Conservation (phyloP, 2,113 vertebrate species). For the Muntiacus reevesi region DNA sequence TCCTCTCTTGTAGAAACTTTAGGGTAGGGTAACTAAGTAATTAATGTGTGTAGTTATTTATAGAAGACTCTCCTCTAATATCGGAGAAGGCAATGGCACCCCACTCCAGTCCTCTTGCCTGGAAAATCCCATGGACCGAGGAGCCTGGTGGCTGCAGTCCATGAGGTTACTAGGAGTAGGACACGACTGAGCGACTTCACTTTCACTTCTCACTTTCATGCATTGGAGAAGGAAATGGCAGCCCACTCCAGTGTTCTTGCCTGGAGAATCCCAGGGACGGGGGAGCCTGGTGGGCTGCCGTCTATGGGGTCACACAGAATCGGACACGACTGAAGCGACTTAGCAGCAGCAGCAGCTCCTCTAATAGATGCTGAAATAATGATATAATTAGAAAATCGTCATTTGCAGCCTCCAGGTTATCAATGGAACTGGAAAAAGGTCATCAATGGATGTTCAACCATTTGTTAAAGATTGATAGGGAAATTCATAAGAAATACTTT, state of each 20-base stretch:
- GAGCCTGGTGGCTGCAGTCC: background rate
- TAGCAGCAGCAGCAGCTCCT: background rate
- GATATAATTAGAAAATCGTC: background rate
- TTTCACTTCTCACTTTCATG: background rate
- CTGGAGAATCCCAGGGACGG: background rate
- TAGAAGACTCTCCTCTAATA: background rate
- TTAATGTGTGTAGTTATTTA: background rate
- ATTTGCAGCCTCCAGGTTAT: background rate
- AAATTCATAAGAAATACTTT: background rate
- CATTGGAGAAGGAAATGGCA: background rate
- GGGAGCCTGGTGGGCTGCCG: background rate
- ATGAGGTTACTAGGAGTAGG: background rate
- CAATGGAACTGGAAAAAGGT: background rate
- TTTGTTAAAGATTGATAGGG: background rate
- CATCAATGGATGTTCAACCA: background rate
- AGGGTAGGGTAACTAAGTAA: background rate
- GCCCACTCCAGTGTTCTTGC: background rate
- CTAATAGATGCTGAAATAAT: background rate
- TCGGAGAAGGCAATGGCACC: background rate
- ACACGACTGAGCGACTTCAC: background rate
- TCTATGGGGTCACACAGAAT: background rate
- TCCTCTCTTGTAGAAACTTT: background rate
- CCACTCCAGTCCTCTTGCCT: background rate
- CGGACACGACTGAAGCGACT: rapidly evolving
- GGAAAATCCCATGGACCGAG: background rate